These are phyloP conservation scores for cattle (Bos taurus) DNA, from an alignment of 2,113 vertebrate genomes.

Conservation along the genomic window ARS-UCD2.0 NC_037330.1:119668501-119669000, in stretches of 20 bases:
- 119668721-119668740: neutral
- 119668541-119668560: neutral
- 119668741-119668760: neutral
- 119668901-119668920: too few species aligned
- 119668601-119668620: neutral
- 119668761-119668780: neutral
- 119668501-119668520: neutral
- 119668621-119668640: neutral
- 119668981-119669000: too few species aligned
- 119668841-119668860: too few species aligned
- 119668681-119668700: neutral
- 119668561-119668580: neutral
- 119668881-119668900: too few species aligned
- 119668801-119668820: neutral
- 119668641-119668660: neutral
- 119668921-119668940: too few species aligned
- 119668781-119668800: neutral
- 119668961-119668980: too few species aligned
- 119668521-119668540: fast-evolving
- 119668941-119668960: too few species aligned
- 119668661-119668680: fast-evolving
- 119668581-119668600: neutral
- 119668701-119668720: neutral
- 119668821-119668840: neutral
- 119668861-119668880: too few species aligned